Evolutionary conservation across 2,888 invertebrate genomes (phyloP).

Genomic region (Tachystola acroxantha): DNA sequence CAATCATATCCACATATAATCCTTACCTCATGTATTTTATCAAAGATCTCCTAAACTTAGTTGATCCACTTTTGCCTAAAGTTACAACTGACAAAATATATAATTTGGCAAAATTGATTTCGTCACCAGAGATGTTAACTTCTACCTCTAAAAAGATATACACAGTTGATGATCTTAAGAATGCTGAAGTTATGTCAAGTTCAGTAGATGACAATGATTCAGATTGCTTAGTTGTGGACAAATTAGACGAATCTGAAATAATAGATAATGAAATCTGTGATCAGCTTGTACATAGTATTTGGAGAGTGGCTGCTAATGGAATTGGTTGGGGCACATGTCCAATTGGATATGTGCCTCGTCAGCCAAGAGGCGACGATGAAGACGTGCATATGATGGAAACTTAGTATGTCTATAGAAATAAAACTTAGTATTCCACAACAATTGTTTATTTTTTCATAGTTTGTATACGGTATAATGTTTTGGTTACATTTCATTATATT

Average conservation of each 20-base stretch:
- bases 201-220: conserved; percentile 16
- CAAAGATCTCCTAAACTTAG: conserved; percentile 42
- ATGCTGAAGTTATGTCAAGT: conserved; percentile 6
- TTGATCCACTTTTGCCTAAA: conserved; percentile 46
- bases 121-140: conserved; percentile 39
- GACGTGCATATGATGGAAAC: conserved; percentile 13
- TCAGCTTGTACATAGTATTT: conserved; percentile 33
- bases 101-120: conserved; percentile 51
- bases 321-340: conserved; percentile 65
- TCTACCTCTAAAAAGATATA: conserved; percentile 45
- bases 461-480: conserved; percentile 73
- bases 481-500: conserved; percentile 75
- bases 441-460: conserved; percentile 66
- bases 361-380: conserved; percentile 24
- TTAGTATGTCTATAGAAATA: conserved; percentile 17
- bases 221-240: no score
- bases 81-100: conserved; percentile 36
- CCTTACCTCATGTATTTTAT: conserved; percentile 54
- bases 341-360: conserved; percentile 72
- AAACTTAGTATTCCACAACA: conserved; percentile 49
- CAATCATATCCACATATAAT: conserved; percentile 58
- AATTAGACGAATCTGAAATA: conserved; percentile 5
- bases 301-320: conserved; percentile 43
- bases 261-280: conserved; percentile 9
- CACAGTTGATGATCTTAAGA: conserved; percentile 59